Percentiles rank a stretch among this genome's conserved stretches.
Conservation (phyloP, 2,797 vertebrate genomes). For the Sebastes ruberrimus region DNA sequence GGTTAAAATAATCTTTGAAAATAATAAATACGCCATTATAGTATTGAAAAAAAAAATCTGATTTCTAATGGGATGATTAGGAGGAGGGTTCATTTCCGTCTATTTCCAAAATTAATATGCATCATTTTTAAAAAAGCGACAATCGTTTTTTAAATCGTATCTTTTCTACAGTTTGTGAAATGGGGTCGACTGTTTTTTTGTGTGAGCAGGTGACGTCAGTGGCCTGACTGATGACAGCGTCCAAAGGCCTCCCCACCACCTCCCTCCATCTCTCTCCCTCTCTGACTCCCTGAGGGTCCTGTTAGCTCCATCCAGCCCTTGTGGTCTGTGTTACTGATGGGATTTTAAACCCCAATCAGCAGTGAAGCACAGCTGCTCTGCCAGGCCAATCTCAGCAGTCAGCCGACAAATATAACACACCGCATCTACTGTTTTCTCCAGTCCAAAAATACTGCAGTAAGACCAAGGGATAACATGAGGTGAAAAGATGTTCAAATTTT, state of each 20-base stretch:
- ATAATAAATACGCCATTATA: neutral
- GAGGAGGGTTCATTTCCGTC: neutral
- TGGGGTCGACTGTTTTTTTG: constrained; percentile 18
- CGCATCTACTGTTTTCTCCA: neutral
- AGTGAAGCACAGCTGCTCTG: constrained; percentile 30
- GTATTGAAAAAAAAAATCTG: neutral
- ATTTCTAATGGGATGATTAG: neutral
- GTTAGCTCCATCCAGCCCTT: constrained; percentile 40
- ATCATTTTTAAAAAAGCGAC: neutral
- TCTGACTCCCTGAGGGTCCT: constrained; percentile 39
- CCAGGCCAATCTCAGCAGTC: neutral
- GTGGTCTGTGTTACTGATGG: constrained; percentile 25
- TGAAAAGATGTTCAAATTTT: neutral
- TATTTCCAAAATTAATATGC: neutral
- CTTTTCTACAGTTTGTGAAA: neutral
- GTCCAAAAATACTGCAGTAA: neutral
- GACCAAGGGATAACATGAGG: neutral
- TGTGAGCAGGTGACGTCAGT: constrained; percentile 50
- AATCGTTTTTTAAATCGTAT: neutral
- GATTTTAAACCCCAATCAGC: constrained; percentile 37
- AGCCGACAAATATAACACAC: constrained; percentile 21
- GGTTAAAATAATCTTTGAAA: neutral
- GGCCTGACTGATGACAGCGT: constrained; percentile 56
- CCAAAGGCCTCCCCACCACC: constrained; percentile 24
- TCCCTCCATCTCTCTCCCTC: constrained; percentile 24